Base-by-base conservation (phyloP, 2,113 vertebrate genomes). In the Scartelaos histophorus region DNA sequence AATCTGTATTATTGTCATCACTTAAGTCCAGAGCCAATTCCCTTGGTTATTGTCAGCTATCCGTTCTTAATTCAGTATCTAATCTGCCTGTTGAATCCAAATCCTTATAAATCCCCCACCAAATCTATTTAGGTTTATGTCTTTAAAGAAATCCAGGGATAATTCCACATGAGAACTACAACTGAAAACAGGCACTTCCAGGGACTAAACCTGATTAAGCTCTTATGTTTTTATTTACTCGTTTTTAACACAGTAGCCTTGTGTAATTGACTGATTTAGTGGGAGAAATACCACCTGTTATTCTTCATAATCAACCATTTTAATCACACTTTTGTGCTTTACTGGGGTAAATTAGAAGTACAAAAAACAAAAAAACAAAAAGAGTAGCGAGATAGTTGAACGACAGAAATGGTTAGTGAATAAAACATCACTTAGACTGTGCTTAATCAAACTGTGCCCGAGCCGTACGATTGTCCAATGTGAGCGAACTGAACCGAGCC, bases 1-100 rank as follows among this genome's bases (percentile, higher is more conserved):
- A 66, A 22, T 9, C 51, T 43, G 22, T 46, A n/a, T 49, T 76
- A 11, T 71, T 35, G 25, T 34, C 10, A 57, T 73, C 65, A 70
- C 49, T 45, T 67, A 53, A 77, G 53, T 34, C 46, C 65, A 46
- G 24, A 66, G 65, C 65, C 45, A 66, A 66, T 66, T 66, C 65
- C 21, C 51, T 17, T 62, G 65, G 47, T 75, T 67, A 56, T 21
- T 49, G n/a, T 69, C 22, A 62, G n/a, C 22, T 57, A 15, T 49
- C 21, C 13, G 11, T 45, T 53, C 25, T 61, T 53, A 60, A 61
- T 53, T 60, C 58, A 73, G 24, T 38, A 58, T 58, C n/a, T 38
- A 29, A 65, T 49, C 12, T 64, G 5, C 49, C 56, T 19, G 56
- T 25, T 64, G 16, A 71, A 67, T 71, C 16, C 46, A 51, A 79